Conservation (phyloP, 2,888 invertebrate genomes). For the Prenolepis imparis region DNA sequence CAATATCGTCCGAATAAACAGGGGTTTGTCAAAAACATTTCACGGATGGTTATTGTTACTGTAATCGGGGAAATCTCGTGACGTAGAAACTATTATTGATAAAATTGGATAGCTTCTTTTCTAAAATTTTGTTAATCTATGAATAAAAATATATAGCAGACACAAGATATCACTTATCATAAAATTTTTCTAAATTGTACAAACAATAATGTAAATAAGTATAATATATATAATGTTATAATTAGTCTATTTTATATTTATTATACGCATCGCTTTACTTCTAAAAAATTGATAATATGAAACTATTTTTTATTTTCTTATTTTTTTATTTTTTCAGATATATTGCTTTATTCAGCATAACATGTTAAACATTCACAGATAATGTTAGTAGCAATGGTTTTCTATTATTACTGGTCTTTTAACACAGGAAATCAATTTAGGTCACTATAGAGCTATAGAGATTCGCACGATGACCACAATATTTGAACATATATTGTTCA, state of each 20-base stretch:
- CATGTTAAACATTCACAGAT: not conserved
- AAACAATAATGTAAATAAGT: not conserved
- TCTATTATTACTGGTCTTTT: conserved; percentile 21
- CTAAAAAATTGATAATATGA: not conserved
- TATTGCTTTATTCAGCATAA: not conserved
- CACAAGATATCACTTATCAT: not conserved
- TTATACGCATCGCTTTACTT: not conserved
- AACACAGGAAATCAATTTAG: conserved; percentile 9
- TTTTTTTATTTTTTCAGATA: not conserved
- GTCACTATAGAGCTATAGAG: conserved; percentile 26
- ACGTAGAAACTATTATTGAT: not conserved
- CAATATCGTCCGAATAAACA: not conserved
- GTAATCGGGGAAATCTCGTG: not conserved
- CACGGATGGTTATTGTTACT: not conserved
- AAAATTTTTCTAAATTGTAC: not conserved
- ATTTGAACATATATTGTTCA: conserved; percentile 11
- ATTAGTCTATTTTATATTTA: not conserved
- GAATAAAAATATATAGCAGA: not conserved
- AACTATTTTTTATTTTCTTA: not conserved
- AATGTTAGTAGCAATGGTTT: not conserved
- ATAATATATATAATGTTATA: not conserved
- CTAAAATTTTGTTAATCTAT: not conserved
- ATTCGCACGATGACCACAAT: not conserved
- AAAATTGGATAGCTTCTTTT: not conserved
- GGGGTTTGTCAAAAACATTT: conserved; percentile 15